Evolutionary conservation across 2,888 invertebrate species (phyloP).

Genomic region (Chalcosyrphus nemorum): DNA sequence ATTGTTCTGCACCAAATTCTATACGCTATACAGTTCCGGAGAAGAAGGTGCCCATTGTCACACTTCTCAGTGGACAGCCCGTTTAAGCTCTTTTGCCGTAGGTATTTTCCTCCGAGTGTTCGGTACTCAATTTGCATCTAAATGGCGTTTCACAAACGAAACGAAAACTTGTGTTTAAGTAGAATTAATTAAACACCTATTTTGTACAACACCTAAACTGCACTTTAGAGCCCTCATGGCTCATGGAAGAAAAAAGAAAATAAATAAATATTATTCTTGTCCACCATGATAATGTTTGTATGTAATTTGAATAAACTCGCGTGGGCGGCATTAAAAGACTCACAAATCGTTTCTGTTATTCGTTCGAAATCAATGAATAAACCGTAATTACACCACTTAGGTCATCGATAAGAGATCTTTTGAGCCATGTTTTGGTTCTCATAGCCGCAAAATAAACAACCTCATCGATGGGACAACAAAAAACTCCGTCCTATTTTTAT

Average conservation of each 20-base stretch:
- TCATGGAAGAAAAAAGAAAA: background rate
- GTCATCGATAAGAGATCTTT: conserved; percentile 57
- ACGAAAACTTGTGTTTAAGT: conserved; percentile 12
- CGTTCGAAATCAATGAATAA: conserved; percentile 67
- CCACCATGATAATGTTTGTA: background rate
- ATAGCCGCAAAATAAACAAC: conserved; percentile 31
- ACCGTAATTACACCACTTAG: conserved; percentile 66
- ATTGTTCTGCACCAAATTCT: background rate
- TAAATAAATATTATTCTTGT: background rate
- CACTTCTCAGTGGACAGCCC: conserved; percentile 1
- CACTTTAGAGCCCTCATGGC: conserved; percentile 49
- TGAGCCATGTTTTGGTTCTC: conserved; percentile 21
- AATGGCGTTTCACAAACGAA: conserved; percentile 42
- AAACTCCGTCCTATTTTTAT: conserved; percentile 3
- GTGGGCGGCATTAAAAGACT: conserved; percentile 43
- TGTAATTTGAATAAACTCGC: conserved; percentile 25
- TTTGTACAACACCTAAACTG: conserved; percentile 68
- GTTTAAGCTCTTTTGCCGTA: conserved; percentile 49
- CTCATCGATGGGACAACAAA: background rate
- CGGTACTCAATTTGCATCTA: conserved; percentile 62
- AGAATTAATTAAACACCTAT: conserved; percentile 63
- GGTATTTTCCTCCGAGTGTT: conserved; percentile 20
- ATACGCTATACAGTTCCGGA: background rate
- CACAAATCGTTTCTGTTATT: conserved; percentile 45
- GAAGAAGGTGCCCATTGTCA: background rate